phyloP scores from a whole-genome alignment of 2,113 vertebrate species.

The Etia nguti region DNA sequence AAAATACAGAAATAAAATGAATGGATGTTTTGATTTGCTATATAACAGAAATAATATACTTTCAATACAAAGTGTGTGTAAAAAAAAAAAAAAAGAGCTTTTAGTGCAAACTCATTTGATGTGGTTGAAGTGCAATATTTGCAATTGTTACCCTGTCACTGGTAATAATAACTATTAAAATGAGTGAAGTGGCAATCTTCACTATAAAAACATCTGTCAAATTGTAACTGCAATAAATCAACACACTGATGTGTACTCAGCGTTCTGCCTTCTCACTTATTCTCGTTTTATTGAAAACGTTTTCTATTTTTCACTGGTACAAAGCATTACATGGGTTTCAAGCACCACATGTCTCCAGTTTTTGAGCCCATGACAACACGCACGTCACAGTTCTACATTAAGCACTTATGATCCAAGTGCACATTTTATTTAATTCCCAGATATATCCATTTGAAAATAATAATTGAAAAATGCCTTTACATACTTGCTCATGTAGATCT shows the following conservation, averaged over 20 bases:
- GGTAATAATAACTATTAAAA: background rate
- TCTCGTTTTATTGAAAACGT: background rate
- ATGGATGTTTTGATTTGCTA: background rate
- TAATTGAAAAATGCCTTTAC: background rate
- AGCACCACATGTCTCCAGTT: background rate
- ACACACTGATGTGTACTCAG: background rate
- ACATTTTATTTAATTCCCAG: constrained; percentile 26
- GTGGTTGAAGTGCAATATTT: background rate
- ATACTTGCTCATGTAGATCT: background rate
- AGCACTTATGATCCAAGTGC: background rate
- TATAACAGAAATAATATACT: background rate
- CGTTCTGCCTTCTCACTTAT: background rate
- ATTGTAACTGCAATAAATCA: constrained; percentile 31
- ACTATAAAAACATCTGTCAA: background rate
- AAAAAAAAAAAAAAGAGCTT: background rate
- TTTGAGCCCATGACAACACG: background rate
- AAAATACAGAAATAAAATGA: background rate
- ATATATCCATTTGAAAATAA: constrained; percentile 14
- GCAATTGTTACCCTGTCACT: background rate
- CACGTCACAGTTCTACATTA: background rate
- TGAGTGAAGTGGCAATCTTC: background rate
- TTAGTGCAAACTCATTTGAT: background rate
- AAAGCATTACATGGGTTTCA: background rate
- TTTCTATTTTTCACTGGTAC: background rate
- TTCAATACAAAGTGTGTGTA: background rate